Conservation (phyloP, 2,797 vertebrate genomes). For the Paguma larvata region DNA sequence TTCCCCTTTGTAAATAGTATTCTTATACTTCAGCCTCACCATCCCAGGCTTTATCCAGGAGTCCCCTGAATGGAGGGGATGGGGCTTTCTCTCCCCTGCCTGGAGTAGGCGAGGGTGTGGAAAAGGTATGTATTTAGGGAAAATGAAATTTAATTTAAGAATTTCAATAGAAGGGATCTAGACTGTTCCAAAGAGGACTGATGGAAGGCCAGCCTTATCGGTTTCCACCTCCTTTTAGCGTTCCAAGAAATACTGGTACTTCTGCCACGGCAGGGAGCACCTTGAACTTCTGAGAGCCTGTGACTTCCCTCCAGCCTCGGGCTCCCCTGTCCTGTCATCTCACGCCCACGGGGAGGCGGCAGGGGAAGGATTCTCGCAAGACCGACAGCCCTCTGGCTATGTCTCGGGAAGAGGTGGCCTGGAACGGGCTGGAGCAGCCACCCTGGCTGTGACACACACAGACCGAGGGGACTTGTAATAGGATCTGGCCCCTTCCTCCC, state of each 20-base stretch:
- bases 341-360: rapidly evolving
- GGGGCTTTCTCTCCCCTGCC: conserved; percentile 16
- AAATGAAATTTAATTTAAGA: conserved; percentile 71
- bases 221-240: background rate
- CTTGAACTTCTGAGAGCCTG: background rate
- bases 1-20: conserved; percentile 67
- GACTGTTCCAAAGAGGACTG: background rate
- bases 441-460: background rate
- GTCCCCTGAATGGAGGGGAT: background rate
- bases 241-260: background rate
- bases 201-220: background rate
- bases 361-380: background rate
- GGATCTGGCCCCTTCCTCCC: background rate
- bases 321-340: background rate
- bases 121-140: conserved; percentile 70
- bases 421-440: background rate
- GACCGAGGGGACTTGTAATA: rapidly evolving
- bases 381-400: background rate
- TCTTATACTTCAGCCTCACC: conserved; percentile 73
- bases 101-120: background rate
- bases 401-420: background rate
- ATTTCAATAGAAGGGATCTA: no score
- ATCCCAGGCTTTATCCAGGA: conserved; percentile 21
- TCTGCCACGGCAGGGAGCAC: background rate
- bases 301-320: background rate